A percentile compares a stretch with the other conserved stretches of the same genome.
phyloP scores from a whole-genome alignment of 2,113 vertebrate genomes.

The human (Homo sapiens) region GRCh38 chr14:71758501-71759000 shows the following conservation, averaged over 20 bases:
- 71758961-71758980: neutral
- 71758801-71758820: too few relatives aligned
- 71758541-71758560: neutral
- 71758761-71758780: neutral
- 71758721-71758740: too few relatives aligned
- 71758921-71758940: too few relatives aligned
- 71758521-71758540: neutral
- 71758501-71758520: neutral
- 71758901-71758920: neutral
- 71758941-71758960: neutral
- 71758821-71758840: neutral
- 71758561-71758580: neutral
- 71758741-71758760: neutral
- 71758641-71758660: neutral
- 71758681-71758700: too few relatives aligned
- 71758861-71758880: neutral
- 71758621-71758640: neutral
- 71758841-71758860: fast-evolving
- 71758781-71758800: neutral
- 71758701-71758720: neutral
- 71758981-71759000: neutral
- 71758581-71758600: neutral
- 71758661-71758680: neutral
- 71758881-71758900: neutral
- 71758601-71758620: neutral